Conservation (phyloP, 2,888 invertebrate species). For the Charanyca ferruginea region DNA sequence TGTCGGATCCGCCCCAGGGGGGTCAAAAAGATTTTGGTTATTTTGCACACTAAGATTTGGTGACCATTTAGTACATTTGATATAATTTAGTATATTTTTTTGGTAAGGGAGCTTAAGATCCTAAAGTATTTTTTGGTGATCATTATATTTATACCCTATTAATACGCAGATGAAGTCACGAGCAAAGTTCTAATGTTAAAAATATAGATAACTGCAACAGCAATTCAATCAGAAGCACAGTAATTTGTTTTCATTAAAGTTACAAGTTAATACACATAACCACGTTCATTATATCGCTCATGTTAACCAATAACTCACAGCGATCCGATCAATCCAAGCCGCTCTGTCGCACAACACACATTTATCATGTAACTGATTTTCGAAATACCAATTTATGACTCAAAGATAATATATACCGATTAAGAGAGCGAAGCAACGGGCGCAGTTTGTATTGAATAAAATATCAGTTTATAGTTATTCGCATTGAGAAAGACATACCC, state of each 20-base stretch:
- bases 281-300: slow-evolving; percentile 32
- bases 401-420: slow-evolving; percentile 44
- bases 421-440: slow-evolving; percentile 41
- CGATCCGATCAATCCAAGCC: slow-evolving; percentile 38
- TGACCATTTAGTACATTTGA: too few species aligned
- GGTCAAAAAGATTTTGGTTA: too few species aligned
- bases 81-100: too few species aligned
- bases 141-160: too few species aligned
- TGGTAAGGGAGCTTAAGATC: too few species aligned
- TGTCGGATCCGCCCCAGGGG: too few species aligned
- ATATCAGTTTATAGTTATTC: slow-evolving; percentile 69
- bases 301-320: slow-evolving; percentile 24
- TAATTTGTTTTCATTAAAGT: slow-evolving; percentile 34
- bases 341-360: slow-evolving; percentile 29
- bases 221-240: slow-evolving; percentile 26
- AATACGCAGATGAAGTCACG: too few species aligned
- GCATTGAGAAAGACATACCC: slow-evolving; percentile 75
- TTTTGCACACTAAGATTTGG: too few species aligned
- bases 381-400: slow-evolving; percentile 49
- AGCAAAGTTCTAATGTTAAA: too few species aligned
- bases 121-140: too few species aligned
- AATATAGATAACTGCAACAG: slow-evolving; percentile 8
- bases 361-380: slow-evolving; percentile 51
- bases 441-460: slow-evolving; percentile 60
- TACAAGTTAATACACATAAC: slow-evolving; percentile 16